phyloP scores from a whole-genome alignment of 2,888 invertebrate species.

The Dyspetes luteomarginatus region DNA sequence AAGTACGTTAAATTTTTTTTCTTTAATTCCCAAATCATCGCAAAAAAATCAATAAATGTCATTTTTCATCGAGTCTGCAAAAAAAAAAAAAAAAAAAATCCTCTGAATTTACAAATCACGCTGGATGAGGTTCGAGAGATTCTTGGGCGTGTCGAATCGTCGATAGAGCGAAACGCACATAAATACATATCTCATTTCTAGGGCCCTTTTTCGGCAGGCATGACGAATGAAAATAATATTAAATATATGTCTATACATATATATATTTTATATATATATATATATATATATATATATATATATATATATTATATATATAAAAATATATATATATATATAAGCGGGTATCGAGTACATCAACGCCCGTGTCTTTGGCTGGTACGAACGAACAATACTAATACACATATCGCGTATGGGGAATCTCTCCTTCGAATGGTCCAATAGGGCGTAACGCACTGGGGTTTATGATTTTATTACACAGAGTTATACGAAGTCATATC shows the following conservation, averaged over 20 bases:
- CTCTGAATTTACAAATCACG: too few relatives aligned
- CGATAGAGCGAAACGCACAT: conserved; percentile 76
- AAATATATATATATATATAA: neutral
- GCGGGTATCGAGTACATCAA: conserved; percentile 14
- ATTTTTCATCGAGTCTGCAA: too few relatives aligned
- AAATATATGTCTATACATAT: neutral
- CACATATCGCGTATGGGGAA: conserved; percentile 1
- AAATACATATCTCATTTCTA: conserved; percentile 48
- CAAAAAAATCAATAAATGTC: too few relatives aligned
- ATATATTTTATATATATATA: neutral
- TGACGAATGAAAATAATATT: conserved; percentile 62
- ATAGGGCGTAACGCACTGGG: conserved; percentile 60
- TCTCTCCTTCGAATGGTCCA: conserved; percentile 30
- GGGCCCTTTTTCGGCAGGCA: conserved; percentile 47
- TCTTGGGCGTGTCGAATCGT: conserved; percentile 70
- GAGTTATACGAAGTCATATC: conserved; percentile 43
- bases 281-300: neutral
- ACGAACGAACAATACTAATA: too few relatives aligned
- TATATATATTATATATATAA: neutral
- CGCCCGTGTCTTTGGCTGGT: conserved; percentile 43
- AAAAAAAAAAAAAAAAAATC: too few relatives aligned
- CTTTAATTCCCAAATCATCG: too few relatives aligned
- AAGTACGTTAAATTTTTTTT: too few relatives aligned
- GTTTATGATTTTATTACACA: conserved; percentile 65
- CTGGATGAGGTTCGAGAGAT: too few relatives aligned